Evolutionary conservation across 2,113 vertebrate genomes (phyloP).

Genomic region (Phodopus roborovskii): DNA sequence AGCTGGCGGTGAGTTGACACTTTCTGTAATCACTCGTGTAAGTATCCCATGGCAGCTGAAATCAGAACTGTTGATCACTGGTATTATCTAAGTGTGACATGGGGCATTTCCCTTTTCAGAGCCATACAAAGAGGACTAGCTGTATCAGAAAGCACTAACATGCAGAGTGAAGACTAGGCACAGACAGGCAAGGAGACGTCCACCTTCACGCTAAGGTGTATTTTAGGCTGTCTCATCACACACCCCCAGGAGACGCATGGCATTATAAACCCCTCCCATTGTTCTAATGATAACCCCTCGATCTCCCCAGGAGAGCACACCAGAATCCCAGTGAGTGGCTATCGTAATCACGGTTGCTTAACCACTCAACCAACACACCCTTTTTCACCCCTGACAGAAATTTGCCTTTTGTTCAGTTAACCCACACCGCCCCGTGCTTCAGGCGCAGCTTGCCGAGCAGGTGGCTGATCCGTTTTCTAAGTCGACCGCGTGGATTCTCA

Average conservation of each 20-base stretch:
- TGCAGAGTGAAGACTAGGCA: neutral
- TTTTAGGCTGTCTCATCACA: neutral
- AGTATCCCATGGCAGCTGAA: neutral
- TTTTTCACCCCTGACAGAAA: neutral
- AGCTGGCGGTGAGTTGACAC: neutral
- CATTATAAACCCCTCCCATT: neutral
- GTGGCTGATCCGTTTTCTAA: neutral
- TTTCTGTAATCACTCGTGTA: neutral
- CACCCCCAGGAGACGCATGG: too few relatives aligned
- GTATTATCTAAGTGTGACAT: neutral
- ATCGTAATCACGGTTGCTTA: neutral
- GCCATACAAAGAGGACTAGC: neutral
- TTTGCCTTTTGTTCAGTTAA: neutral
- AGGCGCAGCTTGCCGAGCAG: neutral
- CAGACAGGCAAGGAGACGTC: neutral
- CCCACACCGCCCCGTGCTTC: neutral
- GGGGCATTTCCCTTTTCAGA: neutral
- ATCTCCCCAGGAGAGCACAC: neutral
- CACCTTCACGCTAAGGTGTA: neutral
- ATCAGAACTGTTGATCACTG: neutral
- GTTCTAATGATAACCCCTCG: neutral
- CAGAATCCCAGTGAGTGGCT: neutral
- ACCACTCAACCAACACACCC: neutral
- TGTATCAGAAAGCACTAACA: neutral
- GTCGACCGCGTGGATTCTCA: neutral